phyloP scores from a whole-genome alignment of 2,797 vertebrate genomes.

The Cyprinodon diabolis region DNA sequence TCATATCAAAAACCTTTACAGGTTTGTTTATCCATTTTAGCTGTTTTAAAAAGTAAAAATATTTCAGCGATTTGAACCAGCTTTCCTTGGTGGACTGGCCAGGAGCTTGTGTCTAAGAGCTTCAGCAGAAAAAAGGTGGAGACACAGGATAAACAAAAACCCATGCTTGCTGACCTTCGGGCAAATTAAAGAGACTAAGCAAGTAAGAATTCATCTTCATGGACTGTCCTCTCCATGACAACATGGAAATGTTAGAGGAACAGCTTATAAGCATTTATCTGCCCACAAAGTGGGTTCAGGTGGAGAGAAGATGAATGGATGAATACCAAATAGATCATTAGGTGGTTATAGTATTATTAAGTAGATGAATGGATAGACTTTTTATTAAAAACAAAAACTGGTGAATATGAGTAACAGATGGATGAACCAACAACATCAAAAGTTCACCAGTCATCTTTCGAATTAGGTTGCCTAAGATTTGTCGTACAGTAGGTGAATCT shows the following conservation, averaged over 20 bases:
- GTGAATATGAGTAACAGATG: neutral
- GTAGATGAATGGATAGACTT: neutral
- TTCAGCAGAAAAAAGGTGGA: neutral
- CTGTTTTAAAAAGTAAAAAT: neutral
- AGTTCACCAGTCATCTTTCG: neutral
- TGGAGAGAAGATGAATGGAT: neutral
- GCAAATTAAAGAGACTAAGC: neutral
- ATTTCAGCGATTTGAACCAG: neutral
- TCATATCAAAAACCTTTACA: neutral
- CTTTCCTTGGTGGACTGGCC: neutral
- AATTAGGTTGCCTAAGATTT: no score
- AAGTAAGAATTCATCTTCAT: neutral
- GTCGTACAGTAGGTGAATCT: no score
- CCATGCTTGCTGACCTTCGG: neutral
- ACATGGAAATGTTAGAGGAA: neutral
- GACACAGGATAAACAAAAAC: neutral
- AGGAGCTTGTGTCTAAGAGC: neutral
- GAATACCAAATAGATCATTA: neutral
- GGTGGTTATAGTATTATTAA: neutral
- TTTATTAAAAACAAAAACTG: neutral
- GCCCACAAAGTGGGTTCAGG: no score
- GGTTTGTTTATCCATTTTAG: neutral
- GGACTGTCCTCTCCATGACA: neutral
- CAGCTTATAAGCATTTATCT: neutral
- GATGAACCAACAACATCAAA: neutral